A percentile compares a stretch with the other conserved stretches of the same genome.
phyloP scores from a whole-genome alignment of 2,797 vertebrate genomes.

The Clamator glandarius region DNA sequence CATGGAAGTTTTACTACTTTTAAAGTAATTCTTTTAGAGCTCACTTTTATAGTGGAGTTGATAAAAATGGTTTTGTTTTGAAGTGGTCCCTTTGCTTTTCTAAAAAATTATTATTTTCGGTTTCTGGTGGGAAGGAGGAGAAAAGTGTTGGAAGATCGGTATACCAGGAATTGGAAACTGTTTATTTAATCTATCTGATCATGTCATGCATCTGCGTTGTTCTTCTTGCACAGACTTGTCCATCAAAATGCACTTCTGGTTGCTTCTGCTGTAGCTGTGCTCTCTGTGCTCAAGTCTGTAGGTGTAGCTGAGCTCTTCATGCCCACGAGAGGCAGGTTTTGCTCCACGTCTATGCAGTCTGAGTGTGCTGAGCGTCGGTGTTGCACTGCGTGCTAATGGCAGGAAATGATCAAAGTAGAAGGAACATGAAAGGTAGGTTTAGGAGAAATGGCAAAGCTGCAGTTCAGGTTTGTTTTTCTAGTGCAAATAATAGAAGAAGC shows the following conservation, averaged over 20 bases:
- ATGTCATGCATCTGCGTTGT: neutral
- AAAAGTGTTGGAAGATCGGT: neutral
- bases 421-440: neutral
- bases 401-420: neutral
- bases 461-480: neutral
- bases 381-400: neutral
- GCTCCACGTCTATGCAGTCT: fast-evolving
- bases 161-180: neutral
- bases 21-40: neutral
- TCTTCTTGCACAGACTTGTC: neutral
- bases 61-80: neutral
- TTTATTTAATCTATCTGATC: neutral
- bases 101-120: neutral
- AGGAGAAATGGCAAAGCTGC: neutral
- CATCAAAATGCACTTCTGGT: neutral
- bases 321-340: neutral
- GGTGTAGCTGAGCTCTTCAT: neutral
- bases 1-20: neutral
- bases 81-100: neutral
- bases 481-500: neutral
- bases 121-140: neutral
- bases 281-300: neutral
- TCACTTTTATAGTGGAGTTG: neutral
- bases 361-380: neutral
- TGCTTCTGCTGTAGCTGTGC: neutral